phyloP scores from a whole-genome alignment of 2,888 invertebrate genomes.

The Cantharis rufa region DNA sequence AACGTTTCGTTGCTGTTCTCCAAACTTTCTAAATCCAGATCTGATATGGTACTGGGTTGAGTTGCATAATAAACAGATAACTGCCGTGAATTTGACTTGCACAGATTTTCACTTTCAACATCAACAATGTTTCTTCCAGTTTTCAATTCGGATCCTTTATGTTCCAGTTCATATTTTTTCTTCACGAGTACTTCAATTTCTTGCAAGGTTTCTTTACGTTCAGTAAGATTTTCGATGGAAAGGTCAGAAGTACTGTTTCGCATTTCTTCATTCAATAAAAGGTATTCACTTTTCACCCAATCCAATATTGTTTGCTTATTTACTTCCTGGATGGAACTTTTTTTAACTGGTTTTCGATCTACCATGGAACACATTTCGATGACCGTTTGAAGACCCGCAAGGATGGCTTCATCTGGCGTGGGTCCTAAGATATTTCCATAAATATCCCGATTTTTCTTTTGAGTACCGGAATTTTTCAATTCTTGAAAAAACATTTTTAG shows the following conservation, averaged over 20 bases:
- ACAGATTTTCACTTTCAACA: not conserved
- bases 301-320: not conserved
- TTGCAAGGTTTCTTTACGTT: slow-evolving; percentile 1
- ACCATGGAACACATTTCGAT: slow-evolving; percentile 34
- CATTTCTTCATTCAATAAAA: not conserved
- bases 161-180: not conserved
- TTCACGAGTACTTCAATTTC: not conserved
- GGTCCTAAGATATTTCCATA: slow-evolving; percentile 42
- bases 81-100: not conserved
- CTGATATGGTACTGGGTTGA: not conserved
- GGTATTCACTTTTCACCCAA: slow-evolving; percentile 10
- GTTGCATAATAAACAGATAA: not conserved
- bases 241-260: not conserved
- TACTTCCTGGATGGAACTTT: not conserved
- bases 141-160: not conserved
- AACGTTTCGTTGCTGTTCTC: not conserved
- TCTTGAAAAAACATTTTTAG: not conserved
- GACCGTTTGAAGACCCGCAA: slow-evolving; percentile 46
- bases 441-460: slow-evolving; percentile 2
- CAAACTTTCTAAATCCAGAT: not conserved
- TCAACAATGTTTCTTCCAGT: not conserved
- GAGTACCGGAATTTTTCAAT: not conserved
- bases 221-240: not conserved
- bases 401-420: slow-evolving; percentile 47
- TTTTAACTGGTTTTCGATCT: not conserved